Evolutionary conservation across 2,888 invertebrate genomes (phyloP), one percentile per base, ranked within the genome.

Genomic region (Meteorus colon): DNA sequence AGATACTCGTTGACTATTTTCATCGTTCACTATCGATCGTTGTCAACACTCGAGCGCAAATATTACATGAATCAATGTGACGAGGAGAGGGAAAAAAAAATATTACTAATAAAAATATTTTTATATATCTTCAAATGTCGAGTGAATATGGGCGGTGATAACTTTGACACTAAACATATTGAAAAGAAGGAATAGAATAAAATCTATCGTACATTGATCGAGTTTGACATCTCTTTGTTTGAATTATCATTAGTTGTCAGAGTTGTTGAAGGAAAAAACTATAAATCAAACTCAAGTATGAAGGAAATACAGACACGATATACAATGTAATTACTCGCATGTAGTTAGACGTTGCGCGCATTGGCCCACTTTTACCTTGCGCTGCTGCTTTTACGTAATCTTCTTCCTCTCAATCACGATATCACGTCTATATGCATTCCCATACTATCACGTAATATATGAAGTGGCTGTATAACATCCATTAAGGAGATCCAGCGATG

Each of bases 341-440:
- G 63, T n/a, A 37, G 63, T 68, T 34, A 63, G 59, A 71, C 65
- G 34, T 75, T 60, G 70, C 41, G 37, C 71, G 51, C 31, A 45
- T 41, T 81, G 83, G 81, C 82, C 83, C 81, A 83, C 84, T 85
- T 84, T 83, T 85, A 82, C 82, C 78, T n/a, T 63, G 69, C 78
- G 27, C 75, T 79, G 76, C 79, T 77, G 79, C 76, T 71, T 80
- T 77, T 78, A 73, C 80, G 78, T 81, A 75, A 76, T 79, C 78
- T 31, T 65, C 72, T 48, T 63, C 63, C 63, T 62, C 34, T 48
- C 63, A 29, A 48, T 67, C 37, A 12, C 62, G 37, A 34, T 55
- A 31, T 31, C 31, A 29, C 12, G 41, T 34, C 59, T 29, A 59
- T 27, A 59, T 27, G 24, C 27, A 37, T 34, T 34, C 14, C 14